Evolutionary conservation across 2,888 invertebrate species (phyloP).

Genomic region (Drosophila neotestacea): DNA sequence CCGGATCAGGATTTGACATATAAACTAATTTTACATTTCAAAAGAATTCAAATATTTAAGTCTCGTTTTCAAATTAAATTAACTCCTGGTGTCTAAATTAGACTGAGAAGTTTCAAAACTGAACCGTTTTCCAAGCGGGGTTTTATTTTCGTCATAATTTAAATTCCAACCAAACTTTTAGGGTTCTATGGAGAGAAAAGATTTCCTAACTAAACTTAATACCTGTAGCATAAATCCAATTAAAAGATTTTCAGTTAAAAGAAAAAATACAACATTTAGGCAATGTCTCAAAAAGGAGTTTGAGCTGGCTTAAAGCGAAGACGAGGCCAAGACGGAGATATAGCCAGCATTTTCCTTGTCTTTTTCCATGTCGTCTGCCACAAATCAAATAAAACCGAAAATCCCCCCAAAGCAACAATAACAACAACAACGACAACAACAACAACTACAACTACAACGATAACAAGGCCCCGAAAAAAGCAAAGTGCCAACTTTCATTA

Average conservation of each 20-base stretch:
- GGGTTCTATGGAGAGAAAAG: no score
- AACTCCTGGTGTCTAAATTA: no score
- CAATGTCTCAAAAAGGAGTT: slow-evolving; percentile 7
- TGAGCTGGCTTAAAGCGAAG: slow-evolving; percentile 7
- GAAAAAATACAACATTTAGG: slow-evolving; percentile 40
- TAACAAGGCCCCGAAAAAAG: slow-evolving; percentile 53
- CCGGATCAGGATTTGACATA: no score
- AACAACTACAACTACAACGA: slow-evolving; percentile 24
- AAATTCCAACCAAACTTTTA: no score
- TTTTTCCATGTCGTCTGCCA: slow-evolving; percentile 78
- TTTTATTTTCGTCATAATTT: no score
- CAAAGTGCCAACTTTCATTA: slow-evolving; percentile 82
- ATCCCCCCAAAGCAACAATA: slow-evolving; percentile 41
- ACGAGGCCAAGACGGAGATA: slow-evolving; percentile 12
- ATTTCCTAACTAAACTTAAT: no score
- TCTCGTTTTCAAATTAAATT: no score
- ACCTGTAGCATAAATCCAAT: no score
- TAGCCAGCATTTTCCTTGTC: slow-evolving; percentile 58
- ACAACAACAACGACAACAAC: slow-evolving; percentile 29
- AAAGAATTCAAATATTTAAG: no score
- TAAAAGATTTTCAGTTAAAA: background rate
- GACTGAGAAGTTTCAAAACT: no score
- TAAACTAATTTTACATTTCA: no score
- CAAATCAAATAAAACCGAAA: slow-evolving; percentile 74
- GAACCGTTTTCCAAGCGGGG: no score